Base-by-base conservation (phyloP, 2,797 vertebrate genomes). In the Acipenser transmontanus region DNA sequence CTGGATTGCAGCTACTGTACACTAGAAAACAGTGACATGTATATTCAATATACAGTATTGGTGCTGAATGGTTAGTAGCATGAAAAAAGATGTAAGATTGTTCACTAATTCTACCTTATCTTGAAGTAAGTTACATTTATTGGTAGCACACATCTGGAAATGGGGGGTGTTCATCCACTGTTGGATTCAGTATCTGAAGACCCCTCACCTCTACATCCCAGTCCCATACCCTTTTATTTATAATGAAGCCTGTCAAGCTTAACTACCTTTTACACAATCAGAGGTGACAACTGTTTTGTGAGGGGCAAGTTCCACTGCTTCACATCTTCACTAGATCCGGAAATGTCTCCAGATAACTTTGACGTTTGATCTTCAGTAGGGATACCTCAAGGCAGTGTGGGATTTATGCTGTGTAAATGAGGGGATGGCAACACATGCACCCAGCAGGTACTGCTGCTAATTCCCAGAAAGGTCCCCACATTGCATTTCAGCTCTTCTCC, bases 361-460 rank as follows among this genome's bases (percentile, higher is more conserved):
- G 10, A 34, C 17, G 7, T 61, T 20, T 61, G 60, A 61, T 61
- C 17, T 61, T 61, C 60, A 8, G 8, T 17, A n/a, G 14, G 47
- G 11, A 60, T 13, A 20, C 11, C 59, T 60, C 59, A 60, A 60
- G 59, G 59, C 59, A 60, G 59, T 60, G 59, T 20, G 47, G 60
- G 8, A 61, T 61, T 61, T 34, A 61, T 47, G n/a, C 17, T 61
- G 8, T 61, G 60, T 17, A 61, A 61, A 34, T 61, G 60, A 61
- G 47, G 8, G 47, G n/a, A 20, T 61, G 8, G 60, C 11, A 20
- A 61, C 60, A 61, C 60, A 61, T 34, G 60, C 17, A 9, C 60
- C 60, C 13, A 34, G 60, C 17, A 34, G 60, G 60, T 20, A 60
- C 59, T 14, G 2, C 52, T 54, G 9, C 11, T 61, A 8, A 61